phyloP scores from a whole-genome alignment of 2,888 invertebrate genomes.

The Oconnorella tubifera region DNA sequence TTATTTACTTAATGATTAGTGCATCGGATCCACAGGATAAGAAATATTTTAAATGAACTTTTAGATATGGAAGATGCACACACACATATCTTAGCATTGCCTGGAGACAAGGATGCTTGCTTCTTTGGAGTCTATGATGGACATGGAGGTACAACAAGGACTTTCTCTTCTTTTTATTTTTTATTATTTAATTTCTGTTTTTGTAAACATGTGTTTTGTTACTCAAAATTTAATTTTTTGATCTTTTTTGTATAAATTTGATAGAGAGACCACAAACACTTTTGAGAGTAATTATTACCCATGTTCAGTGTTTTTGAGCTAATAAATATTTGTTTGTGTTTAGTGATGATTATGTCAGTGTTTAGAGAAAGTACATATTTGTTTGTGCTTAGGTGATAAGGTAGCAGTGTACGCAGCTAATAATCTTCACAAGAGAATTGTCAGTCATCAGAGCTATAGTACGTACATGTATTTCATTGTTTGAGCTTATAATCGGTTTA shows the following conservation, averaged over 20 bases:
- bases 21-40: too few species aligned
- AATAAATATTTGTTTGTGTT: too few species aligned
- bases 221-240: too few species aligned
- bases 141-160: slow-evolving; percentile 81
- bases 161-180: slow-evolving; percentile 1
- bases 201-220: too few species aligned
- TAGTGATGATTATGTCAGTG: too few species aligned
- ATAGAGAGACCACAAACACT: too few species aligned
- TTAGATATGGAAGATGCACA: slow-evolving; percentile 94
- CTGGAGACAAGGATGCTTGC: slow-evolving; percentile 83
- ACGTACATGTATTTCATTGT: slow-evolving; percentile 35
- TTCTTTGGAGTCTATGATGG: slow-evolving; percentile 98
- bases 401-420: slow-evolving; percentile 93
- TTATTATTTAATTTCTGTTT: background rate
- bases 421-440: slow-evolving; percentile 87
- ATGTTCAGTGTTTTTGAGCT: too few species aligned
- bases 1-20: too few species aligned
- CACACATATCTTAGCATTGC: slow-evolving; percentile 79
- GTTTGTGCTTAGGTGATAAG: slow-evolving; percentile 76
- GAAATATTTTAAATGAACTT: too few species aligned
- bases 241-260: slow-evolving; percentile 1
- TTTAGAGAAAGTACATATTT: too few species aligned
- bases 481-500: too few species aligned
- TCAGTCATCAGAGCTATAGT: slow-evolving; percentile 72
- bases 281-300: too few species aligned